Evolutionary conservation across 2,113 vertebrate genomes (phyloP).

Genomic region (Mustela lutreola): DNA sequence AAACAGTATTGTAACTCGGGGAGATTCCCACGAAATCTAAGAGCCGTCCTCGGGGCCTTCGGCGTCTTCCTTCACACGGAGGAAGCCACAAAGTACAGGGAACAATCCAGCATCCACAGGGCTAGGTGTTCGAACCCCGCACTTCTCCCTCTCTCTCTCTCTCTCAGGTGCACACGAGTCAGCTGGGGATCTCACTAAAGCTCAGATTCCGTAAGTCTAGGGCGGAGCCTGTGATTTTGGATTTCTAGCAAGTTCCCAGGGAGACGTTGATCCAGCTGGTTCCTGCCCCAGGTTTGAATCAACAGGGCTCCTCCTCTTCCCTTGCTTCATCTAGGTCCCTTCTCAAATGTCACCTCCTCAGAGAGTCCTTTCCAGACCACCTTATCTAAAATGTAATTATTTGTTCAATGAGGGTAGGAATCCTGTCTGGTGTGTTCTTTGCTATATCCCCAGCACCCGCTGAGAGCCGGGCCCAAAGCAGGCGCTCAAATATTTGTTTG

Average conservation of each 20-base stretch:
- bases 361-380: neutral
- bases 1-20: neutral
- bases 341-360: neutral
- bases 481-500: neutral
- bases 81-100: neutral
- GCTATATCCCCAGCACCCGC: neutral
- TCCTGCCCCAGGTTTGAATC: neutral
- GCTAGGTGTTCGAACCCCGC: neutral
- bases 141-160: no score
- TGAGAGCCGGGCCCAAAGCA: neutral
- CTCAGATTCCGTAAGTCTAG: neutral
- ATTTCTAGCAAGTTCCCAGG: neutral
- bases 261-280: neutral
- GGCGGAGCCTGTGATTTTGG: neutral
- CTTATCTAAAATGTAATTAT: neutral
- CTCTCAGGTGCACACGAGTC: accelerated
- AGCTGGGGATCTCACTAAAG: neutral
- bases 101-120: neutral
- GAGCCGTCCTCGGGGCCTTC: neutral
- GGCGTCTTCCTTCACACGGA: no score
- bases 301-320: neutral
- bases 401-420: neutral
- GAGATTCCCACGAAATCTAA: neutral
- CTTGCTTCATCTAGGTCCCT: neutral
- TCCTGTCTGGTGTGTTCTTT: neutral